Percentiles rank a stretch among this genome's conserved stretches.
phyloP scores from a whole-genome alignment of 2,888 invertebrate genomes.

The Drosophila parthenogenetica region DNA sequence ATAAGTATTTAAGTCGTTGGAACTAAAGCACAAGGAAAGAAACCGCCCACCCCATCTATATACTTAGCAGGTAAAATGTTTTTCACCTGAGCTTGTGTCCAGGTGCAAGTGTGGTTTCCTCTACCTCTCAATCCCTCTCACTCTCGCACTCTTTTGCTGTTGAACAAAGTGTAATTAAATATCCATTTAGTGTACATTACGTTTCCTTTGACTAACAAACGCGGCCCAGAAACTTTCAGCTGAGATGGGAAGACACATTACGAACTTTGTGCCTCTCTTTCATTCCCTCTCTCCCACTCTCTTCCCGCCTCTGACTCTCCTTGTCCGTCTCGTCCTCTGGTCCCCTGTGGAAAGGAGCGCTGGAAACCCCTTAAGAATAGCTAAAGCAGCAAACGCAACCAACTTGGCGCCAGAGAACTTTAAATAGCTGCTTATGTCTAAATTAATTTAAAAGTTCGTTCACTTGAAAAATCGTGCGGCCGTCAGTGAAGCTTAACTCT shows the following conservation, averaged over 20 bases:
- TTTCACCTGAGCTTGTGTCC: slow-evolving; percentile 38
- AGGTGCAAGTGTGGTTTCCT: slow-evolving; percentile 31
- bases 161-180: slow-evolving; percentile 74
- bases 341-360: slow-evolving; percentile 17
- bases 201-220: slow-evolving; percentile 65
- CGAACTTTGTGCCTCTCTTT: slow-evolving; percentile 16
- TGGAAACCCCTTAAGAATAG: slow-evolving; percentile 45
- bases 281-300: neutral
- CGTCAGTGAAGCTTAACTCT: slow-evolving; percentile 31
- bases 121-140: neutral
- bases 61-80: slow-evolving; percentile 6
- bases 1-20: slow-evolving; percentile 37
- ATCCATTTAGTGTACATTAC: slow-evolving; percentile 80
- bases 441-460: slow-evolving; percentile 81
- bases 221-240: slow-evolving; percentile 44
- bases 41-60: slow-evolving; percentile 4
- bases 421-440: slow-evolving; percentile 77
- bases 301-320: neutral
- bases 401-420: slow-evolving; percentile 52
- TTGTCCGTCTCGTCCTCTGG: neutral
- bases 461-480: slow-evolving; percentile 73
- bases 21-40: slow-evolving; percentile 2
- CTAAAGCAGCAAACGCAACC: slow-evolving; percentile 37
- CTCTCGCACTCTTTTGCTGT: neutral
- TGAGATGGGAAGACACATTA: slow-evolving; percentile 70